Base-by-base conservation (phyloP, 2,797 vertebrate species). In the Typhlichthys subterraneus region DNA sequence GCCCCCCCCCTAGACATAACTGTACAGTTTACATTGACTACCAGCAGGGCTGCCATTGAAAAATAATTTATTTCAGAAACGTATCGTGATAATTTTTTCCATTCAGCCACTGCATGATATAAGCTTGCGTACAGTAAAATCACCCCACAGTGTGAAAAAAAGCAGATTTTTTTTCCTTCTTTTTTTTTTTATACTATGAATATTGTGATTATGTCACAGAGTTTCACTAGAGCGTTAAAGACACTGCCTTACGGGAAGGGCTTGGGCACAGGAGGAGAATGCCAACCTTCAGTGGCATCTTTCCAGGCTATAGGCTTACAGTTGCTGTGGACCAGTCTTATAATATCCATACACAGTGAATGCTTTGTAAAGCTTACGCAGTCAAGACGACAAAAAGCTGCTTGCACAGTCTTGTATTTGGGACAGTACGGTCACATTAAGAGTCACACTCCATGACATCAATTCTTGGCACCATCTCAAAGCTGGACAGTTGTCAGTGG, bases 11-110 rank as follows among this genome's bases (percentile, higher is more conserved):
- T 47, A 14, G 66, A 69, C 3, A 46, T 7, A 45, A 29, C 12
- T 5, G 42, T 29, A 47, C 38, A 54, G 50, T 45, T 50, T 56
- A 8, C 45, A 72, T 45, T 15, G 31, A 87, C 31, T 10, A 76
- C 59, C 72, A 76, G 65, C 67, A 67, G 0, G 3, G 4, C 38
- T 69, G 88, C 90, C 89, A 90, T 91, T 91, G 87, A 90, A 91
- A 91, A 91, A 91, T 91, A 90, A 91, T 88, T 89, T 86, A 88
- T 88, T 88, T 90, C 82, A 81, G 87, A 91, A 92, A 92, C 84
- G 86, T 89, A 89, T 83, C 83, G 87, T 89, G 89, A 91, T 89
- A 84, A 89, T 87, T 89, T 88, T 48, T 88, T 91, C 82, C 90
- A 92, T 86, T 90, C 89, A 92, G 82, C 83, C 85, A 88, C 84